Evolutionary conservation across 2,888 invertebrate genomes (phyloP).

Genomic region (Lepidochrysops patricia): DNA sequence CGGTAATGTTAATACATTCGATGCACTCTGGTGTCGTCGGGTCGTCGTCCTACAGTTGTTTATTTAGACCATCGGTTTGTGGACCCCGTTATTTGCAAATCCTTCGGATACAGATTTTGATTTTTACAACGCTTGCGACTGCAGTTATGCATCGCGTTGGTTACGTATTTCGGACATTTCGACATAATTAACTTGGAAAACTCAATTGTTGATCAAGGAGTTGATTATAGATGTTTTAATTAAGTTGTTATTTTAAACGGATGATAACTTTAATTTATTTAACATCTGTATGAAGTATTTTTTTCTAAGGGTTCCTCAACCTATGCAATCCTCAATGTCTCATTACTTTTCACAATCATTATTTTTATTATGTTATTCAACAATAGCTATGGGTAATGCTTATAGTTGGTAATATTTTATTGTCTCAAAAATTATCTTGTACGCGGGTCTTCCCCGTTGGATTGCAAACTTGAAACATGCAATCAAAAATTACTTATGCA

Average conservation of each 20-base stretch:
- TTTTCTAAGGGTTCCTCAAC: not conserved
- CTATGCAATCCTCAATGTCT: not conserved
- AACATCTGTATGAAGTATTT: not conserved
- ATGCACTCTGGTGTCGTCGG: conserved; percentile 57
- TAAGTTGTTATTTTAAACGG: not conserved
- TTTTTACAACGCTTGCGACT: not conserved
- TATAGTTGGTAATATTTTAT: no score
- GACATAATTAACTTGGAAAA: not conserved
- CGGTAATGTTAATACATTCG: conserved; percentile 47
- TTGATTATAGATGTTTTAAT: not conserved
- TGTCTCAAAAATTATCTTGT: not conserved
- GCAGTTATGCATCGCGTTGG: not conserved
- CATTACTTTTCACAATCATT: not conserved
- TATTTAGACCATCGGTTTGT: conserved; percentile 64
- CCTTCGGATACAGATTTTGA: conserved; percentile 40
- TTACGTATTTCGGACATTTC: not conserved
- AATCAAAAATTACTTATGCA: not conserved
- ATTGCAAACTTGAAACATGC: not conserved
- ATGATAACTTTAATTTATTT: not conserved
- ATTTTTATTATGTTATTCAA: not conserved
- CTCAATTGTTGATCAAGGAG: not conserved
- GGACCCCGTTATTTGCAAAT: conserved; percentile 53
- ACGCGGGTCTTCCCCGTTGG: not conserved
- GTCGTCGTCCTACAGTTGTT: conserved; percentile 53
- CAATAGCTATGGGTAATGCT: not conserved